phyloP scores from a whole-genome alignment of 2,888 invertebrate species.

The Andrena minutula region DNA sequence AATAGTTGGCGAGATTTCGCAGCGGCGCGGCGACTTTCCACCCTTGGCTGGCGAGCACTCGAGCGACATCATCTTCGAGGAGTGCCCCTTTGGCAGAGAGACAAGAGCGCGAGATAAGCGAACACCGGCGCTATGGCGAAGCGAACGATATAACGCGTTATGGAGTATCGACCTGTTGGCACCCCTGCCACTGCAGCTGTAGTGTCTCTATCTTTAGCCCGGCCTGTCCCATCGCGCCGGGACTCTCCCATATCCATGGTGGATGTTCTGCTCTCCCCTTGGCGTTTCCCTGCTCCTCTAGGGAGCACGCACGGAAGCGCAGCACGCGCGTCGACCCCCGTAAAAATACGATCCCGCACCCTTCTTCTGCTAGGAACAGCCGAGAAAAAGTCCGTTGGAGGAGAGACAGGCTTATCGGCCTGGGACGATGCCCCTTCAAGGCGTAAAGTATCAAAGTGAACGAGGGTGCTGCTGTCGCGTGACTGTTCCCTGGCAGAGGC shows the following conservation, averaged over 20 bases:
- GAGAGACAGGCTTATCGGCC: neutral
- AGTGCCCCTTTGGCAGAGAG: conserved; percentile 51
- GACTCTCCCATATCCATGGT: conserved; percentile 50
- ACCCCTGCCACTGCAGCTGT: conserved; percentile 75
- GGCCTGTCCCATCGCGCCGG: conserved; percentile 46
- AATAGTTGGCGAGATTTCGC: neutral
- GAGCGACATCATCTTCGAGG: conserved; percentile 52
- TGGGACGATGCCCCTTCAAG: neutral
- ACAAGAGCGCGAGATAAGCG: conserved; percentile 63
- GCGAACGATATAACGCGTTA: conserved; percentile 69
- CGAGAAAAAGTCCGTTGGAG: neutral
- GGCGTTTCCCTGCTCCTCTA: neutral
- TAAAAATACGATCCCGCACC: conserved; percentile 18
- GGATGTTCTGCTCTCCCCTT: conserved; percentile 24
- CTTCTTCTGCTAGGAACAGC: neutral
- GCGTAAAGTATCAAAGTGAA: neutral
- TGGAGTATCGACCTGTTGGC: conserved; percentile 82
- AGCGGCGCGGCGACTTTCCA: neutral
- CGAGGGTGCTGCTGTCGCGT: neutral
- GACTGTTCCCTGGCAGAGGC: neutral
- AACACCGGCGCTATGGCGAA: conserved; percentile 43
- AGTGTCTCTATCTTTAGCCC: conserved; percentile 79
- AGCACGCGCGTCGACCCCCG: conserved; percentile 6
- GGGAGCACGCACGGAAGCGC: neutral
- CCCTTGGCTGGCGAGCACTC: conserved; percentile 28